These are phyloP conservation scores for Vulpes ferrilata DNA, from an alignment of 2,113 vertebrate genomes.

Conservation along the genomic window DNA sequence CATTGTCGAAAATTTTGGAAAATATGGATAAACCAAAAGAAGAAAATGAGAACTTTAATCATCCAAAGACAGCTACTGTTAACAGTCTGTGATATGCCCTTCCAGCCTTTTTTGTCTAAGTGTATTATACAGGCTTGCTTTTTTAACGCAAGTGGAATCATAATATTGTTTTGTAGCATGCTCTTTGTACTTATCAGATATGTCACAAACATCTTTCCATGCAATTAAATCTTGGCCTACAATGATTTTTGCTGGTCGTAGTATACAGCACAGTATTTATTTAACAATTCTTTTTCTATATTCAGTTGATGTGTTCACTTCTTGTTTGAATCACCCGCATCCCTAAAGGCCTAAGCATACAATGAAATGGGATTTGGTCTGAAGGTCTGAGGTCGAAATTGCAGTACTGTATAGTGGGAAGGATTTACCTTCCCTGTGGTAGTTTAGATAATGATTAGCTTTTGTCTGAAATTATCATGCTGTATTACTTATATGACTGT, in stretches of 20 bases:
- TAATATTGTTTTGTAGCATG: constrained; percentile 26
- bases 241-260: constrained; percentile 9
- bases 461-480: constrained; percentile 14
- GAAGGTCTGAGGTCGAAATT: constrained; percentile 26
- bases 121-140: background rate
- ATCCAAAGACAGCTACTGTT: background rate
- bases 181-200: constrained; percentile 53
- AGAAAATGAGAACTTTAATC: constrained; percentile 49
- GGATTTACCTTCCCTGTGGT: background rate
- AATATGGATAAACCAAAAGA: constrained; percentile 38
- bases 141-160: constrained; percentile 24
- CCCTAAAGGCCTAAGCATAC: constrained; percentile 14
- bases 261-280: background rate
- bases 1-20: constrained; percentile 56
- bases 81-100: constrained; percentile 48
- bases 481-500: background rate
- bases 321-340: constrained; percentile 5
- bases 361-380: constrained; percentile 45
- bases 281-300: constrained; percentile 1
- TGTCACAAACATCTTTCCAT: background rate
- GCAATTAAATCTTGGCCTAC: constrained; percentile 41
- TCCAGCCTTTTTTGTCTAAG: background rate
- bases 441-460: constrained; percentile 25
- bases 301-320: background rate
- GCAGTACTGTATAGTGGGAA: background rate